phyloP scores from a whole-genome alignment of 2,888 invertebrate species.

The Spatulosminthurus flaviceps region DNA sequence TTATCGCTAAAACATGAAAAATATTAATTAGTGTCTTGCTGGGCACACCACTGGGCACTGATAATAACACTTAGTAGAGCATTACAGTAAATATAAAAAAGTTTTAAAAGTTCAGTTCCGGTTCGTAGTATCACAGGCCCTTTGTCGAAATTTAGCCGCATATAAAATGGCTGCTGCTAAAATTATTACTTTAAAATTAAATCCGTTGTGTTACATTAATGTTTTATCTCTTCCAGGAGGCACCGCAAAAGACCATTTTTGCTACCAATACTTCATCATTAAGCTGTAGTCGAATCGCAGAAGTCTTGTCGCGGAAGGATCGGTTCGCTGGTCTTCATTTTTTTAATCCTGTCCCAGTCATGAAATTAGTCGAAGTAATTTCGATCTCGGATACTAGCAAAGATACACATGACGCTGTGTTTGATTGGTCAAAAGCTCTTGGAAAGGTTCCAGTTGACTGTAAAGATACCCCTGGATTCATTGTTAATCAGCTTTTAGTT shows the following conservation, averaged over 20 bases:
- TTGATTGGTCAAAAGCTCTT: constrained; percentile 69
- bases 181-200: no score
- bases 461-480: constrained; percentile 69
- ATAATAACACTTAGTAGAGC: no score
- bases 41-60: no score
- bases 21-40: no score
- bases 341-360: constrained; percentile 72
- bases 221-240: constrained; percentile 65
- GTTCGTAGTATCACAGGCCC: no score
- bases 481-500: constrained; percentile 72
- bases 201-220: background rate
- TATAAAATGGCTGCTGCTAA: no score
- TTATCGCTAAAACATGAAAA: no score
- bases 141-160: no score
- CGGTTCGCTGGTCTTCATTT: constrained; percentile 72
- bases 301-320: constrained; percentile 65
- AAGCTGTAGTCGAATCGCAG: constrained; percentile 69
- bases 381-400: constrained; percentile 69
- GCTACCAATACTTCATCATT: constrained; percentile 72
- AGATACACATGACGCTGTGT: constrained; percentile 67
- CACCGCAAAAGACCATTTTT: constrained; percentile 67
- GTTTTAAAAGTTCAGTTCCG: no score
- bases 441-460: constrained; percentile 70
- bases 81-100: no score
- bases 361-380: constrained; percentile 72